Base-by-base conservation (phyloP, 2,888 invertebrate species). In the Drosophila recens region DNA sequence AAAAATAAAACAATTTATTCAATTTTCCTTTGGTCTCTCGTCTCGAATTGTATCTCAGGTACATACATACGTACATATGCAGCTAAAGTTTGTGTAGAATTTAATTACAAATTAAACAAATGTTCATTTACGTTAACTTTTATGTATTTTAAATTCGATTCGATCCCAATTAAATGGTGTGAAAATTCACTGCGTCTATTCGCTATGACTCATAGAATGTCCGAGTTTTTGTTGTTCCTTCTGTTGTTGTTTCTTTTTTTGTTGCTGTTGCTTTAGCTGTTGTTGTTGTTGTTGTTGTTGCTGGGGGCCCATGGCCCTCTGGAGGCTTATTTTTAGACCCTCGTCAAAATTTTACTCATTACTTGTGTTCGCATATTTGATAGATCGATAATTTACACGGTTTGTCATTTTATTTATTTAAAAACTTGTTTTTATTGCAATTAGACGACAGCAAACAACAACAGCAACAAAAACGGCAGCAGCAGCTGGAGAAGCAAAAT, bases 291-390 rank as follows among this genome's bases (percentile, higher is more conserved):
- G 27, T 13, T 58, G 59, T 8, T 65, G 49, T 9, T 61, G 38
- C 30, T 53, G 54, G 36, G 38, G 38, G 49, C 51, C 65, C 58
- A 20, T 62, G 43, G 73, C 75, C 57, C 70, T 46, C 58, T 61
- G 67, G 75, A 70, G 72, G 63, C 70, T 67, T 86, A 82, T 83
- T 87, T 83, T 75, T 88, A 83, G 87, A 72, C 51, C 38, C 34
- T 38, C 67, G 13, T 45, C 58, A 43, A 43, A 62, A 52, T 33
- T 40, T 40, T 42, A 34, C 45, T 56, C 53, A 69, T 70, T 71
- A 68, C 66, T 65, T 54, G 20, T 23, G 43, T 4, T 23, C 34
- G 58, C 38, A 30, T 9, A 51, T 36, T 51, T 67, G 73, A 65
- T 73, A 79, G 80, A 83, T 87, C 88, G 88, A 83, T 82, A 72